A percentile compares a stretch with the other conserved stretches of the same genome.
Conservation (phyloP, 1,140 invertebrate species). For the Myzus persicae region DNA sequence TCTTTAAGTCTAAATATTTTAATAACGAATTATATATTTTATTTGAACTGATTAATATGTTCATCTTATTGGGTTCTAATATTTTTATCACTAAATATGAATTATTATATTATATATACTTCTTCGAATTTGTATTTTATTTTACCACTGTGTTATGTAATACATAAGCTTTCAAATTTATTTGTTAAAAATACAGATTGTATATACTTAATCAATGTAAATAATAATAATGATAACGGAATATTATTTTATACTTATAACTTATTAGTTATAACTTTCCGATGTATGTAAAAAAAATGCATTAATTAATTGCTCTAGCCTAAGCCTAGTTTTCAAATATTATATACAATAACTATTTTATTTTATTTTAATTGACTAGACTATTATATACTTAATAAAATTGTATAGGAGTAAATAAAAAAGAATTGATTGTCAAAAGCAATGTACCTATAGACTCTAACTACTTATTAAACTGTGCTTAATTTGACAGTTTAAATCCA, state of each 20-base stretch:
- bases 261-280: no score
- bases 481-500: not conserved
- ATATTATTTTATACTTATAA: not conserved
- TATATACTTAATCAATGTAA: not conserved
- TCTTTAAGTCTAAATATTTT: not conserved
- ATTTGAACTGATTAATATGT: not conserved
- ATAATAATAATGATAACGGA: not conserved
- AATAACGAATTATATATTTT: not conserved
- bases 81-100: not conserved
- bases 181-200: not conserved
- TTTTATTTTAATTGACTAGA: no score
- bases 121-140: not conserved
- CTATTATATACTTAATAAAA: no score
- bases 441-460: not conserved
- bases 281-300: not conserved
- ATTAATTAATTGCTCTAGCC: not conserved
- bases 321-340: no score
- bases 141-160: not conserved
- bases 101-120: not conserved
- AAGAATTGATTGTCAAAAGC: not conserved
- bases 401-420: no score
- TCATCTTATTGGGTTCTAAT: not conserved
- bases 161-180: not conserved
- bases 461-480: not conserved
- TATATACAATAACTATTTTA: no score